These are phyloP conservation scores for Brachyrhaphis roseni DNA, from an alignment of 2,797 vertebrate genomes.

Conservation along the genomic window DNA sequence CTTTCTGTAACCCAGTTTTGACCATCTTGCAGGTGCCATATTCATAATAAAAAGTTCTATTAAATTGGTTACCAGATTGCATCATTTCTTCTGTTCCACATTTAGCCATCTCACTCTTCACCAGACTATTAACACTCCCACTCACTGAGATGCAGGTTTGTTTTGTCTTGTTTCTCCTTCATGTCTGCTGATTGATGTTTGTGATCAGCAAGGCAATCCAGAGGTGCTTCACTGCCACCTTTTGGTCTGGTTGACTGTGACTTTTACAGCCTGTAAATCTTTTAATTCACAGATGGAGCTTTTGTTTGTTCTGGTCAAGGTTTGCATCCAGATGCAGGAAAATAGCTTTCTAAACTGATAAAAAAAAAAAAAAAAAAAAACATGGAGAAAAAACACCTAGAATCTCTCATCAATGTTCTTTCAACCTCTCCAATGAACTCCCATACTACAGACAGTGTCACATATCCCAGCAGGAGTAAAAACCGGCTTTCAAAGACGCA, in stretches of 20 bases:
- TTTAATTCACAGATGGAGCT: neutral
- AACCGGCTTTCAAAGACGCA: neutral
- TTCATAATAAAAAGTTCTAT: slow-evolving; percentile 99
- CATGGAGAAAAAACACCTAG: too few species aligned
- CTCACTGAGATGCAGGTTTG: neutral
- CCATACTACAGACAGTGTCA: neutral
- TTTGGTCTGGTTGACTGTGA: neutral
- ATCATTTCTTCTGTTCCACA: slow-evolving; percentile 94
- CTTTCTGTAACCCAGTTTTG: slow-evolving; percentile 98
- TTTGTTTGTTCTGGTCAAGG: neutral
- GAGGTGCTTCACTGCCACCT: too few species aligned
- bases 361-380: too few species aligned
- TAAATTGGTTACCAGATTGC: slow-evolving; percentile 97
- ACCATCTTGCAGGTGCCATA: slow-evolving; percentile 99
- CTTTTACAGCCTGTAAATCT: neutral
- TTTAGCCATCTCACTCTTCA: slow-evolving; percentile 83
- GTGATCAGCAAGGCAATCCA: neutral
- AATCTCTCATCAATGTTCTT: too few species aligned
- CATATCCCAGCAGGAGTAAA: neutral
- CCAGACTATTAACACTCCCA: neutral
- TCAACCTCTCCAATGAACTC: neutral
- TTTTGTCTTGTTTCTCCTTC: neutral
- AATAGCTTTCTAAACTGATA: neutral
- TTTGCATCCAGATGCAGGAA: neutral
- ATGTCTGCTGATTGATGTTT: slow-evolving; percentile 1